These are phyloP conservation scores for Amazona guildingii DNA, from an alignment of 2,113 vertebrate genomes.

Conservation along the genomic window DNA sequence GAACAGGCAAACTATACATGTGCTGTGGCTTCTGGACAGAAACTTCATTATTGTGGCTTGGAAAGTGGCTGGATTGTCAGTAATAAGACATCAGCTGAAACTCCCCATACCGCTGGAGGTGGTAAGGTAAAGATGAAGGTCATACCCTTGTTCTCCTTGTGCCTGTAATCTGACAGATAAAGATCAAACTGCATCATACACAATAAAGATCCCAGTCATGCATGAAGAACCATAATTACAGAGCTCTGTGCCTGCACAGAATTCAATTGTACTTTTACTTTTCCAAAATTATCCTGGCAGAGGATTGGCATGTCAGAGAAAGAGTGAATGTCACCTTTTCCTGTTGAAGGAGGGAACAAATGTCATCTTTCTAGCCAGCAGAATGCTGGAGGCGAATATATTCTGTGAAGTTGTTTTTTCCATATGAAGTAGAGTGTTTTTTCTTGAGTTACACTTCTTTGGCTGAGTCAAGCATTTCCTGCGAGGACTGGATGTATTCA, in stretches of 20 bases:
- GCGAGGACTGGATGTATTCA: not conserved
- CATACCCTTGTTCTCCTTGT: not conserved
- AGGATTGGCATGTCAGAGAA: not conserved
- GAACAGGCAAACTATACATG: not conserved
- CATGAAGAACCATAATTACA: slow-evolving; percentile 20
- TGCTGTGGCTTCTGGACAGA: not conserved
- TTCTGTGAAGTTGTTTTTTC: not conserved
- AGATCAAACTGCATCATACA: slow-evolving; percentile 25
- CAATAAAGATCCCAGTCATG: not conserved
- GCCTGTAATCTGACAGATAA: slow-evolving; percentile 12
- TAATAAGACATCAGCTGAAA: not conserved
- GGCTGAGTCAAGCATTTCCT: slow-evolving; percentile 33
- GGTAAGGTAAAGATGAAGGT: slow-evolving; percentile 2
- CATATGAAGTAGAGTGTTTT: not conserved
- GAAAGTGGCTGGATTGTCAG: not conserved
- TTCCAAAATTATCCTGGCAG: not conserved
- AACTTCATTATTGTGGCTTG: not conserved
- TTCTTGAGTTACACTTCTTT: slow-evolving; percentile 36
- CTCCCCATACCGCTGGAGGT: fast-evolving
- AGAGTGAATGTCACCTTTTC: not conserved
- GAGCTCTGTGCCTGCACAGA: not conserved
- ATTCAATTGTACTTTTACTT: not conserved
- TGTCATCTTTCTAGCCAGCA: not conserved
- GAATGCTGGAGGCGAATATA: not conserved
- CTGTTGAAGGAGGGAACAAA: not conserved